Evolutionary conservation across 2,888 invertebrate genomes (phyloP), one percentile per base, ranked within the genome.

Genomic region (Pardosa pseudoannulata): DNA sequence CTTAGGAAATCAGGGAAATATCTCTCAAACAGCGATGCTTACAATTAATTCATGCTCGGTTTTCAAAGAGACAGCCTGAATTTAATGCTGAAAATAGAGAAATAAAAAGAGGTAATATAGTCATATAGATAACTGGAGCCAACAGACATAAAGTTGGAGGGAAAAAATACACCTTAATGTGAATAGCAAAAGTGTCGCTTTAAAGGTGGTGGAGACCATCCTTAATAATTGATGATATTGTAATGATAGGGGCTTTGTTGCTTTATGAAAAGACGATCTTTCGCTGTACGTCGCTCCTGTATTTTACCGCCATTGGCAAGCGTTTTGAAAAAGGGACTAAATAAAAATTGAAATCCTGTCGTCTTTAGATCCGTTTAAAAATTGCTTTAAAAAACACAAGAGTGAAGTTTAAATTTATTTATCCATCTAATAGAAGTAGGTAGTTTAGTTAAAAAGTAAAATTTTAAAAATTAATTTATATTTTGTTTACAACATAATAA

Each of bases 211-310:
- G 31, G 64, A 29, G 31, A 56, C 68, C 56, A 62, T 36, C 56
- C 27, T 78, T 79, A 74, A 74, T 81, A 81, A 74, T 81, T 81
- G 74, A 81, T 81, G 81, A 56, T 74, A 67, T 73, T 50, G 68
- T 74, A 81, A 68, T 81, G 81, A 81, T 81, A 81, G 73, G 67
- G 81, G 67, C 74, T 74, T 65, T 81, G 74, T 81, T 81, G 56
- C 68, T 67, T 31, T 41, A 56, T 32, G 19, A 67, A 74, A 74
- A 73, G 73, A 74, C 74, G 41, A 80, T 50, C 67, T 80, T 16
- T 16, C 56, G 32, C 41, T 19, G 65, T 36, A 46, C 73, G 50
- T 23, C 56, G 73, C 67, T 74, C 23, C 56, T 74, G 29, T 74
- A 68, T 74, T 62, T 73, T 56, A 64, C 19, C 56, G 23, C 41